These are phyloP conservation scores for Grammomys surdaster DNA, from an alignment of 2,113 vertebrate genomes.

Conservation along the genomic window DNA sequence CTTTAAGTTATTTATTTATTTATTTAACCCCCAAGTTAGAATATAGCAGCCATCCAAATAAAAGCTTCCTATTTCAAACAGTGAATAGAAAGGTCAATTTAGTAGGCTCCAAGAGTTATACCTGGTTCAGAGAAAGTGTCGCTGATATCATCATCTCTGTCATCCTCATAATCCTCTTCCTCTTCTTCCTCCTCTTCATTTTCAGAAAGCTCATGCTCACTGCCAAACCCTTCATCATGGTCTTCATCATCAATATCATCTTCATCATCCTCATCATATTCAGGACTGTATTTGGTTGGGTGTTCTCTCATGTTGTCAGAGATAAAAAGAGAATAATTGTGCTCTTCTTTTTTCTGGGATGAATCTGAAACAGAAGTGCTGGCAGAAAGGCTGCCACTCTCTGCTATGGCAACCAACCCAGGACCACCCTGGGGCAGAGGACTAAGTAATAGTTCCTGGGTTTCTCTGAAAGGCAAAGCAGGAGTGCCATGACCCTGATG, in stretches of 20 bases:
- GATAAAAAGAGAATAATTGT: conserved; percentile 98
- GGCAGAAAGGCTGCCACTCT: conserved; percentile 86
- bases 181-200: conserved; percentile 95
- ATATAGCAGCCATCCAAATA: conserved; percentile 17
- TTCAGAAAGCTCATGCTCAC: conserved; percentile 97
- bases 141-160: conserved; percentile 98
- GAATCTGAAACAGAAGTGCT: conserved; percentile 88
- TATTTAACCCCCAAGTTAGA: conserved; percentile 31
- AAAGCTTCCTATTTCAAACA: conserved; percentile 36
- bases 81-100: conserved; percentile 12
- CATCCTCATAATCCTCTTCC: conserved; percentile 93
- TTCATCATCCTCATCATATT: conserved; percentile 92
- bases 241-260: conserved; percentile 96
- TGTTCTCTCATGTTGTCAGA: conserved; percentile 90
- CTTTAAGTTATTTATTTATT: conserved; percentile 1
- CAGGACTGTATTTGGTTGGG: conserved; percentile 89
- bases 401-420: conserved; percentile 82
- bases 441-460: conserved; percentile 88
- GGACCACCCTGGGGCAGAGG: conserved; percentile 86
- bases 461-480: conserved; percentile 90
- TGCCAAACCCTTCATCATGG: conserved; percentile 98
- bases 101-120: conserved; percentile 78
- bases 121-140: conserved; percentile 99
- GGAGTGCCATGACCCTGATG: conserved; percentile 82
- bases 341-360: conserved; percentile 96